Conservation (phyloP, 2,888 invertebrate species). For the Heteropelma amictum region DNA sequence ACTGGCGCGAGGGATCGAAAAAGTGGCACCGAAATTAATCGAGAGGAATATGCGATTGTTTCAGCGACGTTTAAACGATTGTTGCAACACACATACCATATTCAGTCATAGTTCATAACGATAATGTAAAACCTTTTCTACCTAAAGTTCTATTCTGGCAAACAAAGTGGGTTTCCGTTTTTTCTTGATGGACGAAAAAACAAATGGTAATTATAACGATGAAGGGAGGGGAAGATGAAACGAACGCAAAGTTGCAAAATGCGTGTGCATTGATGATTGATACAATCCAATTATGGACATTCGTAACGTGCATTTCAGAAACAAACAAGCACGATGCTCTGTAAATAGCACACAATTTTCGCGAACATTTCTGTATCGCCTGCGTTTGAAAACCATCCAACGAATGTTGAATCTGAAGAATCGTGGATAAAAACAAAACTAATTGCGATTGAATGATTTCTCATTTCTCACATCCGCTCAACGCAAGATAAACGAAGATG, state of each 20-base stretch:
- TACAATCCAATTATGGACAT: conserved; percentile 22
- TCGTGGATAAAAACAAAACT: too few relatives aligned
- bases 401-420: too few relatives aligned
- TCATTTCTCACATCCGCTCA: conserved; percentile 49
- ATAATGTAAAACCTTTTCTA: conserved; percentile 52
- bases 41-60: not conserved
- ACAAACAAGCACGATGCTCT: conserved; percentile 46
- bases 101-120: conserved; percentile 41
- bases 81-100: conserved; percentile 1
- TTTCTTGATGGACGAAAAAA: conserved; percentile 8
- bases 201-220: not conserved
- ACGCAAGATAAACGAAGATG: not conserved
- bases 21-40: too few relatives aligned
- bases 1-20: not conserved
- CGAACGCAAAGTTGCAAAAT: not conserved
- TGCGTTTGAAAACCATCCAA: too few relatives aligned
- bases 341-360: too few relatives aligned
- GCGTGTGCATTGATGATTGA: conserved; percentile 33
- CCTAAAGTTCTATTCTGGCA: conserved; percentile 41
- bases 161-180: conserved; percentile 11
- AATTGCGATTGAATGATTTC: conserved; percentile 8
- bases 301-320: conserved; percentile 45
- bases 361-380: too few relatives aligned
- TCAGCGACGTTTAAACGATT: conserved; percentile 7
- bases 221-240: not conserved